Conservation (phyloP, 2,113 vertebrate genomes). For the Haemorhous mexicanus region DNA sequence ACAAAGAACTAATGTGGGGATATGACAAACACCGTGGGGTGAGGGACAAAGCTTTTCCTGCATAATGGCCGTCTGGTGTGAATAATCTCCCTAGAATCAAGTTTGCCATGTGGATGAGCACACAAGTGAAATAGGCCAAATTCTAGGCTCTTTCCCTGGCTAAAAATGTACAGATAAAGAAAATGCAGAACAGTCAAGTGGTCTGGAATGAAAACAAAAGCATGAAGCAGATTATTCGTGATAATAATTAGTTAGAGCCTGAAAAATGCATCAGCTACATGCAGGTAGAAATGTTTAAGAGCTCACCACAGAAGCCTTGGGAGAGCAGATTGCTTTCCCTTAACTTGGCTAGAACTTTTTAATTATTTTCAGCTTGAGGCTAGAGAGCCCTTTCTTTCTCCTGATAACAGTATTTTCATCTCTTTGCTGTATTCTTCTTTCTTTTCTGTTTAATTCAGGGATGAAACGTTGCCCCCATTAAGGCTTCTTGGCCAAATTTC, state of each 20-base stretch:
- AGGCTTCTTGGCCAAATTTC: constrained; percentile 47
- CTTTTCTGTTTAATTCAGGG: constrained; percentile 12
- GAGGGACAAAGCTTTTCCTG: neutral
- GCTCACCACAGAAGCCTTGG: neutral
- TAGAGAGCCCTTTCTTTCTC: neutral
- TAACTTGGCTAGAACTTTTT: neutral
- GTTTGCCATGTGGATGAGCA: neutral
- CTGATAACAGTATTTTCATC: neutral
- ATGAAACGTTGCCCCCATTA: constrained; percentile 33
- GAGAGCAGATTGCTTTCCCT: neutral
- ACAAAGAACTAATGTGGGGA: neutral
- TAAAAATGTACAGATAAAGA: neutral
- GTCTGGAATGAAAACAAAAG: neutral
- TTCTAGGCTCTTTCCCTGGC: neutral
- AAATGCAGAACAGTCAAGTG: neutral
- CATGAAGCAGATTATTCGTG: neutral
- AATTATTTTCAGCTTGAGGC: constrained; percentile 36
- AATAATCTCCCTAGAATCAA: neutral
- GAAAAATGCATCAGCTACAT: neutral
- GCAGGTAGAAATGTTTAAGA: neutral
- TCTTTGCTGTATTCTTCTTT: neutral
- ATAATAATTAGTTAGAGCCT: neutral
- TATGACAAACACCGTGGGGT: neutral
- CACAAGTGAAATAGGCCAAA: neutral
- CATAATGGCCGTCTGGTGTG: neutral